A percentile compares a stretch with the other conserved stretches of the same genome.
Conservation (phyloP, 2,797 vertebrate genomes). For the Parauchenoglanis ngamensis region DNA sequence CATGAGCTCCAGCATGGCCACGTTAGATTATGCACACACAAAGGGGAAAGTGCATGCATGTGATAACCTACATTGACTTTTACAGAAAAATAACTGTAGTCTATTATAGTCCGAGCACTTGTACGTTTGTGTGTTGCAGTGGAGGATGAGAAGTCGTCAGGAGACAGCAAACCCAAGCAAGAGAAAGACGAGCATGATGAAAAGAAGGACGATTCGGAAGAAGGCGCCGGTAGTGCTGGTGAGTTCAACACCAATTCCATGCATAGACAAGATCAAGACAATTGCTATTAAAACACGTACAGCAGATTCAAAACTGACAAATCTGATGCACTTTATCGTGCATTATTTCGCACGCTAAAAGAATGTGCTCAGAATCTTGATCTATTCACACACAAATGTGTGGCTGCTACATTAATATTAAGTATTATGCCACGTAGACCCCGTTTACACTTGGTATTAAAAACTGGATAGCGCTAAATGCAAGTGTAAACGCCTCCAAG, state of each 20-base stretch:
- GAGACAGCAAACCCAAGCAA: slow-evolving; percentile 28
- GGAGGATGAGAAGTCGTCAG: slow-evolving; percentile 33
- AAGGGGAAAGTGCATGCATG: not conserved
- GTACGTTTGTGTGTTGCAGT: slow-evolving; percentile 34
- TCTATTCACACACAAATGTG: not conserved
- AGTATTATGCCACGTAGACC: too few relatives aligned
- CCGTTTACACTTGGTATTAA: too few relatives aligned
- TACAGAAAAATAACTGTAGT: not conserved
- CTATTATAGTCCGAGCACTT: too few relatives aligned
- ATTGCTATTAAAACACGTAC: too few relatives aligned
- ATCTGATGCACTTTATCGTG: not conserved
- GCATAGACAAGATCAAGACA: not conserved
- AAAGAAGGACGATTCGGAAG: slow-evolving; percentile 40
- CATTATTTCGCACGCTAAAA: not conserved
- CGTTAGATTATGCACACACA: not conserved
- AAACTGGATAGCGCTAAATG: too few relatives aligned
- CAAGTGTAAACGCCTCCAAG: too few relatives aligned
- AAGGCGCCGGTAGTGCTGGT: slow-evolving; percentile 27
- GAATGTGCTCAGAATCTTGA: not conserved
- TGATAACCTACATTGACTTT: not conserved
- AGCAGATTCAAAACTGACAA: not conserved
- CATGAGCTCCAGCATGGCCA: not conserved
- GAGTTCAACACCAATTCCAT: not conserved
- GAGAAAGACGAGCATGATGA: slow-evolving; percentile 32
- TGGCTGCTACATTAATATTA: not conserved